Percentiles rank a stretch among this genome's conserved stretches.
phyloP scores from a whole-genome alignment of 2,888 invertebrate species.

The Biston stratarius region DNA sequence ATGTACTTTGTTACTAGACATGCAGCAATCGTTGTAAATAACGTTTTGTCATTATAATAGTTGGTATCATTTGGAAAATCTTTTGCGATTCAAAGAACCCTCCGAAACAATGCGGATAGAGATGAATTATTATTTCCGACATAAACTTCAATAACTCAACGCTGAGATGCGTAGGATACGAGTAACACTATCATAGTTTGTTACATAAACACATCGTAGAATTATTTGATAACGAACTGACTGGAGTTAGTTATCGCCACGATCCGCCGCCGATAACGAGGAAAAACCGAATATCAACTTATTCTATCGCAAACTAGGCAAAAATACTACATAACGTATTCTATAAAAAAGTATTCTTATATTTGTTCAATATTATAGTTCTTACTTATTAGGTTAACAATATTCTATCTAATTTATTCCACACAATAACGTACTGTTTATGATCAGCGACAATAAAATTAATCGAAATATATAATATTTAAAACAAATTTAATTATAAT shows the following conservation, averaged over 20 bases:
- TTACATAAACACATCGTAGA: slow-evolving; percentile 24
- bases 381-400: not conserved
- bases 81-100: slow-evolving; percentile 22
- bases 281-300: slow-evolving; percentile 19
- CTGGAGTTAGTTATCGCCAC: slow-evolving; percentile 14
- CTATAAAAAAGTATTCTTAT: slow-evolving; percentile 1
- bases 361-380: not conserved
- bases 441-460: not conserved
- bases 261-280: slow-evolving; percentile 13
- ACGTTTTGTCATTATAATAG: too few relatives aligned
- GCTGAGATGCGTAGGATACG: slow-evolving; percentile 7
- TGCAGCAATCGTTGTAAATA: slow-evolving; percentile 10
- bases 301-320: slow-evolving; percentile 7
- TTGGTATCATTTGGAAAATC: slow-evolving; percentile 14
- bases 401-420: slow-evolving; percentile 6
- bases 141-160: slow-evolving; percentile 11
- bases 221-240: slow-evolving; percentile 27
- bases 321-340: slow-evolving; percentile 5
- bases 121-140: slow-evolving; percentile 12
- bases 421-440: not conserved
- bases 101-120: slow-evolving; percentile 16
- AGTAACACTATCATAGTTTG: slow-evolving; percentile 23
- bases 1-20: slow-evolving; percentile 25
- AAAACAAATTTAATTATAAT: too few relatives aligned
- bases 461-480: too few relatives aligned